A percentile compares a stretch with the other conserved stretches of the same genome.
Evolutionary conservation across 2,113 vertebrate genomes (phyloP).

Genomic region (Gracilinanus agilis): DNA sequence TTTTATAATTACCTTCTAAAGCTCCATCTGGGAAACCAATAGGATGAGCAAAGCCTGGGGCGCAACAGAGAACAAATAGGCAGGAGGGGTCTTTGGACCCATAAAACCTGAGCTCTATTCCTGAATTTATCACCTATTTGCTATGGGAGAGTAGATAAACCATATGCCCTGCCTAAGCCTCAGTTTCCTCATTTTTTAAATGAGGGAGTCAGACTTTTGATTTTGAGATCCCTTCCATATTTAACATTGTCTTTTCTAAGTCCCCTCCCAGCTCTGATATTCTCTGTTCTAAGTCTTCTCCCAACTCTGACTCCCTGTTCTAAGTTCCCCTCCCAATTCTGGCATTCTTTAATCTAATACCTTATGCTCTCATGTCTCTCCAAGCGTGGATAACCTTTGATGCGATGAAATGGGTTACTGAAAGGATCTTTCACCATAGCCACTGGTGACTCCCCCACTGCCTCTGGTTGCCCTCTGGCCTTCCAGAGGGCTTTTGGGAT

Average conservation of each 20-base stretch:
- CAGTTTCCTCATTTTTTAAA: background rate
- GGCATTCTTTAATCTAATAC: background rate
- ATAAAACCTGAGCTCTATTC: background rate
- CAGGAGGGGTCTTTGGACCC: background rate
- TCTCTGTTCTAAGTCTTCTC: too few relatives aligned
- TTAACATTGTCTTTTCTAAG: too few relatives aligned
- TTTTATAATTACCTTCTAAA: background rate
- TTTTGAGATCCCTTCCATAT: background rate
- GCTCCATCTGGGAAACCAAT: background rate
- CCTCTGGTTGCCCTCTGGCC: background rate
- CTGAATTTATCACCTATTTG: background rate
- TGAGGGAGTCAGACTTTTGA: background rate
- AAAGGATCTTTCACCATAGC: background rate
- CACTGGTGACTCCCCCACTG: background rate
- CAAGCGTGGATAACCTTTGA: background rate
- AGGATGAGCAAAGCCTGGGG: background rate
- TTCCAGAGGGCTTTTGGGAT: background rate
- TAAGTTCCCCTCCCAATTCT: too few relatives aligned
- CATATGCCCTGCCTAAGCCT: background rate
- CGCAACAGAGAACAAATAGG: background rate
- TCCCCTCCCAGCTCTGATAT: background rate
- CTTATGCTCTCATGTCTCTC: background rate
- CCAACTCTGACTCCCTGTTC: too few relatives aligned
- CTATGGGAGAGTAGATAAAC: background rate
- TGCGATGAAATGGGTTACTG: background rate